phyloP scores from a whole-genome alignment of 92 coral and sea anemone species.

The Isaurus tuberculatus region DNA sequence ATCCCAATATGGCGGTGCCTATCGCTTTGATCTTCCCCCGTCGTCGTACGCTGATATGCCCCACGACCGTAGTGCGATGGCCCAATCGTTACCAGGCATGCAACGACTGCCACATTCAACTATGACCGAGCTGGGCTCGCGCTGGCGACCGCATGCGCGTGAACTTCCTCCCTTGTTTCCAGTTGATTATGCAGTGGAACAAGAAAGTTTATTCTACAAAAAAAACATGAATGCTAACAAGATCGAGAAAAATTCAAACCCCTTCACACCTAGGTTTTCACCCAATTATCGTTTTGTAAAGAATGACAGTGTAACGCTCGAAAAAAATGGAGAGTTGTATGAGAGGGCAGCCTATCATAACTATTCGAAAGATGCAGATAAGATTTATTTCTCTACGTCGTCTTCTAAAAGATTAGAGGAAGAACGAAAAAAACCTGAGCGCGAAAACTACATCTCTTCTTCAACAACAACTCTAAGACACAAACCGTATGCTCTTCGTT shows the following conservation, averaged over 20 bases:
- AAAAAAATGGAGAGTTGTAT: background rate
- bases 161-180: conserved; percentile 25
- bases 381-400: background rate
- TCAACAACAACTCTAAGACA: conserved; percentile 24
- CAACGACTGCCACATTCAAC: conserved; percentile 11
- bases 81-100: conserved; percentile 7
- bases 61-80: background rate
- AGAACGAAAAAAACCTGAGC: background rate
- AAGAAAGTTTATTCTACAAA: conserved; percentile 13
- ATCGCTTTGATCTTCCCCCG: conserved; percentile 22
- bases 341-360: background rate
- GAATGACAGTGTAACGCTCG: background rate
- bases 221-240: conserved; percentile 28
- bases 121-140: conserved; percentile 8
- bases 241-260: background rate
- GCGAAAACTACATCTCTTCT: background rate
- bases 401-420: background rate
- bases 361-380: background rate
- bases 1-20: conserved; percentile 1
- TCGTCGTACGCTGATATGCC: conserved; percentile 12
- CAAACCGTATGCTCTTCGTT: conserved; percentile 12
- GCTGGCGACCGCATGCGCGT: conserved; percentile 28
- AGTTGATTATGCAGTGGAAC: conserved; percentile 1
- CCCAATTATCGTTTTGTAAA: background rate
- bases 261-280: background rate